phyloP scores from a whole-genome alignment of 2,113 vertebrate species.

The Ailuropoda melanoleuca region DNA sequence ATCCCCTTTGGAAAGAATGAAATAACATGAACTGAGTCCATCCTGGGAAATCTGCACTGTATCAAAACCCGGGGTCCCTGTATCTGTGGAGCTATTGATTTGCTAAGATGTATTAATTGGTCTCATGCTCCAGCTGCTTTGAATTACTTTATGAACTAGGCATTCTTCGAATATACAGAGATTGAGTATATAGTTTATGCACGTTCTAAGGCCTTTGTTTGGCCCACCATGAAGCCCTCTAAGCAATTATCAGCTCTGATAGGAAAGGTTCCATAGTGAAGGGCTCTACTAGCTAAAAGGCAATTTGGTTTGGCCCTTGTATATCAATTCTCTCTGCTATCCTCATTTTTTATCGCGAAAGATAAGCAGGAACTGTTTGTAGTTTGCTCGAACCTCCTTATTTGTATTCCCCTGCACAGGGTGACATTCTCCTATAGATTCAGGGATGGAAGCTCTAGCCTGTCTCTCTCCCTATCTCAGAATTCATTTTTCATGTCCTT shows the following conservation, averaged over 20 bases:
- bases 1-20: constrained; percentile 26
- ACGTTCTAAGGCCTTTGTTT: constrained; percentile 49
- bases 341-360: constrained; percentile 49
- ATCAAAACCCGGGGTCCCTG: background rate
- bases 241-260: constrained; percentile 47
- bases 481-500: constrained; percentile 61
- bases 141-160: constrained; percentile 42
- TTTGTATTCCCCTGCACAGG: constrained; percentile 45
- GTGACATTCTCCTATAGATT: constrained; percentile 45
- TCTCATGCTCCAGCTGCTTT: constrained; percentile 9
- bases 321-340: constrained; percentile 45
- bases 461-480: background rate
- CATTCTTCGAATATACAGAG: constrained; percentile 31
- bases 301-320: constrained; percentile 57
- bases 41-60: constrained; percentile 24
- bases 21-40: background rate
- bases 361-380: constrained; percentile 51
- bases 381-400: constrained; percentile 47
- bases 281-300: constrained; percentile 29
- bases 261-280: background rate
- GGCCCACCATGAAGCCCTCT: constrained; percentile 17
- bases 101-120: constrained; percentile 34
- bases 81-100: constrained; percentile 23
- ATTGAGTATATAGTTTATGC: constrained; percentile 1
- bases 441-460: background rate